A percentile compares a stretch with the other conserved stretches of the same genome.
Evolutionary conservation across 1,140 invertebrate genomes (phyloP).

Genomic region (Paracyclopina nana): DNA sequence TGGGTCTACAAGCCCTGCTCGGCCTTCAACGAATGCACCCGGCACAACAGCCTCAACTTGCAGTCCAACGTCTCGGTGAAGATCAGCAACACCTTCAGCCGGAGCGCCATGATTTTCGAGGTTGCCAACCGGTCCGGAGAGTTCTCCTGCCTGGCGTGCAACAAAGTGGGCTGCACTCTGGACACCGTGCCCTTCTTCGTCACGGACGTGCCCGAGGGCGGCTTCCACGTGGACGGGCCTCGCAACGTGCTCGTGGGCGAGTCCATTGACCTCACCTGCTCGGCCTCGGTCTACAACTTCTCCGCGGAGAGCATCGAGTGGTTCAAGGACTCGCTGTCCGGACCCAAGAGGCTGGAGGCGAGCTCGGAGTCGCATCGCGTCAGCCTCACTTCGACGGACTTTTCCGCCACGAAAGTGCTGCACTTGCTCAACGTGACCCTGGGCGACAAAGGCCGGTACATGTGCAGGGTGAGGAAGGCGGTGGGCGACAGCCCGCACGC

Average conservation of each 20-base stretch:
- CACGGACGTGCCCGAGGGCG: conserved; percentile 3
- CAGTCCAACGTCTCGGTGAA: not conserved
- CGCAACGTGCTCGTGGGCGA: conserved; percentile 5
- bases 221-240: conserved; percentile 5
- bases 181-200: conserved; percentile 8
- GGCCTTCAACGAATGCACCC: conserved; percentile 1
- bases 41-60: not conserved
- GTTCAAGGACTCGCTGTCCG: conserved; percentile 3
- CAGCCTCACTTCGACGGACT: not conserved
- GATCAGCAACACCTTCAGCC: not conserved
- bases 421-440: conserved; percentile 4
- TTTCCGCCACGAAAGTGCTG: not conserved
- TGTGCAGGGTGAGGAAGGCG: not conserved
- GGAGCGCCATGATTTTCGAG: not conserved
- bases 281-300: conserved; percentile 10
- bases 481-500: no score
- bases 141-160: conserved; percentile 7
- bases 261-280: conserved; percentile 4
- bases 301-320: not conserved
- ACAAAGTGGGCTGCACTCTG: not conserved
- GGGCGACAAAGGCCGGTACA: not conserved
- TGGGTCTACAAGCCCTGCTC: conserved; percentile 8
- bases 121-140: conserved; percentile 2
- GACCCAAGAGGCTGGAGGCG: not conserved
- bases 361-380: not conserved